A percentile compares a stretch with the other conserved stretches of the same genome.
These are phyloP conservation scores for Lamprologus speciosus DNA, from an alignment of 2,113 vertebrate species.

Conservation along the genomic window DNA sequence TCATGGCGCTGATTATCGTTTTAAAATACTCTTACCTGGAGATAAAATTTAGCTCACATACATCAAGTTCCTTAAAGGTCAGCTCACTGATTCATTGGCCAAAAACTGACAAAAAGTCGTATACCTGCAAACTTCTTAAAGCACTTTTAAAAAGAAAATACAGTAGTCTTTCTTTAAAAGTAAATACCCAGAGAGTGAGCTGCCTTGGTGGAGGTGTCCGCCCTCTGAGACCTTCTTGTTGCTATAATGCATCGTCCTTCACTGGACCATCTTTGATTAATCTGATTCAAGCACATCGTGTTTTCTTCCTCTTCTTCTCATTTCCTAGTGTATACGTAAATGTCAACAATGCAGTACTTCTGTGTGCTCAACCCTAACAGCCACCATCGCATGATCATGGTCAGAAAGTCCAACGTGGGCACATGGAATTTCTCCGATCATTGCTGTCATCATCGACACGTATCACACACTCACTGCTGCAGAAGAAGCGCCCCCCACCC, in stretches of 20 bases:
- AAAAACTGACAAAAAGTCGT: not conserved
- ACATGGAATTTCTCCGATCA: not conserved
- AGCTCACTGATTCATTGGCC: not conserved
- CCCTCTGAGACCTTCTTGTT: not conserved
- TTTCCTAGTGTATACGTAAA: not conserved
- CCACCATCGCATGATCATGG: not conserved
- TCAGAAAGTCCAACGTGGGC: not conserved
- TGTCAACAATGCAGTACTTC: not conserved
- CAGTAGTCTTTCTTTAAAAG: not conserved
- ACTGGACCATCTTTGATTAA: not conserved
- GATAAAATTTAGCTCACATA: not conserved
- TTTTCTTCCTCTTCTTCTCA: not conserved
- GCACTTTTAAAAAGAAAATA: not conserved
- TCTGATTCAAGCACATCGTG: not conserved
- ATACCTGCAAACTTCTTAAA: not conserved
- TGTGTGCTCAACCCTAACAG: not conserved
- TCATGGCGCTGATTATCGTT: not conserved
- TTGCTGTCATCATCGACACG: not conserved
- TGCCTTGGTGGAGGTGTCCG: not conserved
- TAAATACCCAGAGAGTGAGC: not conserved
- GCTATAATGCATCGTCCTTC: not conserved
- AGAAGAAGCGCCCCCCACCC: not conserved
- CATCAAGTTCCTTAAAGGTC: not conserved
- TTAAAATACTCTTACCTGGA: not conserved
- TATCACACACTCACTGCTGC: not conserved